Conservation (phyloP, 2,113 vertebrate genomes). For the Campylomormyrus tamandua region DNA sequence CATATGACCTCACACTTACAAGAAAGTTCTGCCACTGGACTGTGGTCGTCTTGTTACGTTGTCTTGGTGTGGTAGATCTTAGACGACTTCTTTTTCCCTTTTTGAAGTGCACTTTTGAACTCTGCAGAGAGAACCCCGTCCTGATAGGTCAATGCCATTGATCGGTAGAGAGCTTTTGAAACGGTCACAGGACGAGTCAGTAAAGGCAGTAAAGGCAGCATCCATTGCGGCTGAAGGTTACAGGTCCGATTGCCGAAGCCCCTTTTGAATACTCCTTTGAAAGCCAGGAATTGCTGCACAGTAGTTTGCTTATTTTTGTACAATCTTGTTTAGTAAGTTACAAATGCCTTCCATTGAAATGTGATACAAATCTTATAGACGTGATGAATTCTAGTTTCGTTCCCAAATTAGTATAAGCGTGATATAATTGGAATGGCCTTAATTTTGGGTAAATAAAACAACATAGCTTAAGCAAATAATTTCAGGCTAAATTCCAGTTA, state of each 20-base stretch:
- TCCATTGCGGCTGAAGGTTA: constrained; percentile 22
- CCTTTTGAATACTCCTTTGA: not conserved
- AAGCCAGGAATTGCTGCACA: not conserved
- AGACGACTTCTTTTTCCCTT: not conserved
- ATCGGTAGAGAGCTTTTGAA: constrained; percentile 43
- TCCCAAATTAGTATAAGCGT: not conserved
- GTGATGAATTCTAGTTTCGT: not conserved
- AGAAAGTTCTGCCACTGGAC: constrained; percentile 49
- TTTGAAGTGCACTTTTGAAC: constrained; percentile 22
- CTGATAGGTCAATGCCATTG: constrained; percentile 43
- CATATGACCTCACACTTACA: constrained; percentile 55
- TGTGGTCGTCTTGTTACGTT: constrained; percentile 33
- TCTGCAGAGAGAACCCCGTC: constrained; percentile 12
- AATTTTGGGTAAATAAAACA: not conserved
- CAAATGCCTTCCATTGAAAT: not conserved
- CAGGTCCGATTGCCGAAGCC: not conserved
- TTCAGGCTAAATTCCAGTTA: not conserved
- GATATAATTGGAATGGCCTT: not conserved
- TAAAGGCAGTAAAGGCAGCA: not conserved
- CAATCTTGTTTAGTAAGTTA: not conserved
- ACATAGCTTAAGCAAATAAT: not conserved
- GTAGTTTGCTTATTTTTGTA: not conserved
- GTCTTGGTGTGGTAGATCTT: constrained; percentile 24
- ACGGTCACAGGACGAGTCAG: constrained; percentile 29
- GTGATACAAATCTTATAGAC: not conserved